Evolutionary conservation across 2,888 invertebrate genomes (phyloP), one percentile per base, ranked within the genome.

Genomic region (Phalangium opilio): DNA sequence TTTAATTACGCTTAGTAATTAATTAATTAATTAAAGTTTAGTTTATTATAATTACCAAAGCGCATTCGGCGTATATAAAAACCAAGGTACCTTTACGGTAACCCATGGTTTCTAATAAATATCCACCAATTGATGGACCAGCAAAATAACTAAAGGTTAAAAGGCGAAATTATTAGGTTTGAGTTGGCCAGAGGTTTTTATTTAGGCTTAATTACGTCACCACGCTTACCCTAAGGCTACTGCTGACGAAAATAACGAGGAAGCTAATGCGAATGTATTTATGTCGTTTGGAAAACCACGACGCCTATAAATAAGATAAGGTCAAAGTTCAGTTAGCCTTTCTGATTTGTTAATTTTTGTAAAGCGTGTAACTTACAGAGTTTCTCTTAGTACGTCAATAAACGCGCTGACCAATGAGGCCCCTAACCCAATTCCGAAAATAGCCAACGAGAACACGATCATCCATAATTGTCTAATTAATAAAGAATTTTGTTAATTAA

Each of bases 161-260:
- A 15, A 17, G 14, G 38, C 38, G 17, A 36, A 15, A 15, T n/a
- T 10, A 36, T 36, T 36, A 36, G 38, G n/a, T 14, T 36, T 36
- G n/a, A n/a, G n/a, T n/a, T 12, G n/a, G 34, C 34, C n/a, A 11
- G 34, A 34, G 34, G 34, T 34, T 34, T 34, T n/a, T 34, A 34
- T 34, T 34, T 34, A 34, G n/a, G n/a, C 34, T n/a, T 34, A 34
- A 34, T 34, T 34, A 34, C 1, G 34, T 34, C 11, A n/a, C n/a
- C 11, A 34, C n/a, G 17, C 47, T 43, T 38, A 52, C 66, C 90
- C 90, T 10, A 90, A 70, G 0, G 89, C 86, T 60, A 89, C 87
- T 0, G 83, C 78, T 1, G 86, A 85, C 1, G 89, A 87, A 81
- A 87, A 90, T 59, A 90, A 72, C 0, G 87, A 90, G 1, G 89